These are phyloP conservation scores for Nomada fucata DNA, from an alignment of 2,888 invertebrate genomes.

Conservation along the genomic window DNA sequence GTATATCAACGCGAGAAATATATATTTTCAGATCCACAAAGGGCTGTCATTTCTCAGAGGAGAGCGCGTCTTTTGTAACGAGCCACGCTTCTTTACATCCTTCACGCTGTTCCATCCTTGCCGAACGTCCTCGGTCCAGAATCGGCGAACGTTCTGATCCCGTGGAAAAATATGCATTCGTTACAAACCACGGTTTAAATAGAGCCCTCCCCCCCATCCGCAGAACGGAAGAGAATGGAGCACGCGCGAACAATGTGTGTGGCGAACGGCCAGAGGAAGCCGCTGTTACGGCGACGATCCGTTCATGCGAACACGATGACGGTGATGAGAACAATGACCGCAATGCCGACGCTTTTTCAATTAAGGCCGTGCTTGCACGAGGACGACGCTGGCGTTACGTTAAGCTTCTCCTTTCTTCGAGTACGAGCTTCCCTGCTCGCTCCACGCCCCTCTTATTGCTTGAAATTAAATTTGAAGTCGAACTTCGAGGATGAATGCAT, in stretches of 20 bases:
- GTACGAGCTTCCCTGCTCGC: background rate
- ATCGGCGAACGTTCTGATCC: background rate
- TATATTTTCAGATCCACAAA: too few species aligned
- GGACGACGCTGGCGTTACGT: slow-evolving; percentile 21
- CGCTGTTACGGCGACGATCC: slow-evolving; percentile 30
- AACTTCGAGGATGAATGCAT: too few species aligned
- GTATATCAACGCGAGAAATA: too few species aligned
- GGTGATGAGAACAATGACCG: slow-evolving; percentile 36
- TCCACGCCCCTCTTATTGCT: background rate
- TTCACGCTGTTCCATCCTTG: background rate
- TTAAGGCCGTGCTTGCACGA: slow-evolving; percentile 28
- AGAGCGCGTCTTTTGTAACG: too few species aligned
- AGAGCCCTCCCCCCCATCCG: background rate
- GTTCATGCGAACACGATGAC: slow-evolving; percentile 6
- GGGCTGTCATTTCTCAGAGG: too few species aligned
- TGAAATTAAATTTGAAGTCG: too few species aligned
- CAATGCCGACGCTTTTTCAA: slow-evolving; percentile 42
- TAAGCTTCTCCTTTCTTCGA: background rate
- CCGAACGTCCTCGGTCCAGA: background rate
- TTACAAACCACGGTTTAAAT: slow-evolving; percentile 12
- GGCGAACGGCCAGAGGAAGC: slow-evolving; percentile 27
- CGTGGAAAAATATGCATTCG: background rate
- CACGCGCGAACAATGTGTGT: slow-evolving; percentile 17
- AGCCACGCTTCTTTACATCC: background rate
- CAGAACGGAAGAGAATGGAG: background rate